Conservation (phyloP, 2,113 vertebrate genomes). For the Pomatorhinus ruficollis region DNA sequence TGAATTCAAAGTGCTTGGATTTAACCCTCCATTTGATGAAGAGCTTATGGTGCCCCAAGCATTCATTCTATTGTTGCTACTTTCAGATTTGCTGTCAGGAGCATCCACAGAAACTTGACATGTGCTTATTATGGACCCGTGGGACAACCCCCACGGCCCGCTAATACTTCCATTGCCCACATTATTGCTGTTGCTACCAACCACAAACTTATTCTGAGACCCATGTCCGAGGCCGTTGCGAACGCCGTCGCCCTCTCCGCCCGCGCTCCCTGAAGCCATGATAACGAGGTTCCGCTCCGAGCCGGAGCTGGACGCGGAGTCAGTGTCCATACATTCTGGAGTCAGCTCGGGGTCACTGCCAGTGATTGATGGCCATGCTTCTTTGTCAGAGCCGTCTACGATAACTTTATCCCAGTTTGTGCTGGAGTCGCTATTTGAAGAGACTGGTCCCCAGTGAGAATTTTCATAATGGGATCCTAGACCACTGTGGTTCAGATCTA, state of each 20-base stretch:
- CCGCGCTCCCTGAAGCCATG: slow-evolving; percentile 81
- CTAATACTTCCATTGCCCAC: slow-evolving; percentile 84
- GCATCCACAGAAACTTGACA: slow-evolving; percentile 83
- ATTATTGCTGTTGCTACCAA: slow-evolving; percentile 91
- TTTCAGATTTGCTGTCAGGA: slow-evolving; percentile 82
- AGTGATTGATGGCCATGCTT: slow-evolving; percentile 86
- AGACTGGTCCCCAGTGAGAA: slow-evolving; percentile 89
- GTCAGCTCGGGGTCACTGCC: slow-evolving; percentile 88
- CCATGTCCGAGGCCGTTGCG: slow-evolving; percentile 84
- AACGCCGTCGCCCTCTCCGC: slow-evolving; percentile 83
- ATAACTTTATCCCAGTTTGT: slow-evolving; percentile 93
- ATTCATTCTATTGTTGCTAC: slow-evolving; percentile 81
- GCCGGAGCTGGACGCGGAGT: slow-evolving; percentile 89
- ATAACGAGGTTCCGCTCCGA: slow-evolving; percentile 88
- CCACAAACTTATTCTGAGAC: slow-evolving; percentile 83
- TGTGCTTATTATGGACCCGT: slow-evolving; percentile 85
- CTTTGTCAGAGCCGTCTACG: slow-evolving; percentile 88
- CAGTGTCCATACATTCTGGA: slow-evolving; percentile 95
- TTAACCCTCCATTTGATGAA: slow-evolving; percentile 89
- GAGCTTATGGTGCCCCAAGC: slow-evolving; percentile 86
- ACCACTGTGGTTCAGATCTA: slow-evolving; percentile 91
- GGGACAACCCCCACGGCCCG: slow-evolving; percentile 81
- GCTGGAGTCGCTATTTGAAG: slow-evolving; percentile 88
- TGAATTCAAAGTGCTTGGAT: slow-evolving; percentile 95
- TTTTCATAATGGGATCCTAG: slow-evolving; percentile 96